A percentile compares a stretch with the other conserved stretches of the same genome.
These are phyloP conservation scores for Ptychobarbus kaznakovi DNA, from an alignment of 2,797 vertebrate species.

Conservation along the genomic window DNA sequence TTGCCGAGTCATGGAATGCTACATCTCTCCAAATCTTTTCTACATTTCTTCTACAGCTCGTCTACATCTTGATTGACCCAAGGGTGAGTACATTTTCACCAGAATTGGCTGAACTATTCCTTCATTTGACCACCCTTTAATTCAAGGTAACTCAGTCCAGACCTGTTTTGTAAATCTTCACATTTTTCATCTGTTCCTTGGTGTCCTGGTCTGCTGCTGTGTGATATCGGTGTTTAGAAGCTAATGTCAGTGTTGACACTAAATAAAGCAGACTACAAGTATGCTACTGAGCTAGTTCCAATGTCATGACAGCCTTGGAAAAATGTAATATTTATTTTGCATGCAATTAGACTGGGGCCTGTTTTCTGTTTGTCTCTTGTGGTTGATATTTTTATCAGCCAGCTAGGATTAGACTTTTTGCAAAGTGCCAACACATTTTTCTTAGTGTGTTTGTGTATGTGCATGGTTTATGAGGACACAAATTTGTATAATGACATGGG, in stretches of 20 bases:
- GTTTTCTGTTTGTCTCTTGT: slow-evolving; percentile 30
- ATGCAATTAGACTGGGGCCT: slow-evolving; percentile 36
- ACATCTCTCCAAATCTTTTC: not conserved
- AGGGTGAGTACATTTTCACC: not conserved
- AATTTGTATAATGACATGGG: too few relatives aligned
- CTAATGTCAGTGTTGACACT: slow-evolving; percentile 11
- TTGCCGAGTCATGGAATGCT: too few relatives aligned
- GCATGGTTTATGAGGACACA: not conserved
- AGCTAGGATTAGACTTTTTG: slow-evolving; percentile 51
- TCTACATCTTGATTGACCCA: not conserved
- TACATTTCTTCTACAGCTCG: not conserved
- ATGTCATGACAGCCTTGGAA: slow-evolving; percentile 38
- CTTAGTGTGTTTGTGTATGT: slow-evolving; percentile 10
- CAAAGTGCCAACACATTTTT: slow-evolving; percentile 41
- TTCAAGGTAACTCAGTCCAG: not conserved
- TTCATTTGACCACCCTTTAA: too few relatives aligned
- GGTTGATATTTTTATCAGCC: slow-evolving; percentile 58
- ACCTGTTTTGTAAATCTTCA: not conserved
- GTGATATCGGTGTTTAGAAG: not conserved
- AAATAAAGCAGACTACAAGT: slow-evolving; percentile 33
- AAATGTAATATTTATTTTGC: slow-evolving; percentile 42
- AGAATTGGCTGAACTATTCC: not conserved
- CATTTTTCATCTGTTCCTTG: not conserved
- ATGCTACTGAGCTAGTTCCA: slow-evolving; percentile 11
- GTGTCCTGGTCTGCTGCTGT: slow-evolving; percentile 7